Evolutionary conservation across 2,797 vertebrate genomes (phyloP).

Genomic region (Lacerta viridis): DNA sequence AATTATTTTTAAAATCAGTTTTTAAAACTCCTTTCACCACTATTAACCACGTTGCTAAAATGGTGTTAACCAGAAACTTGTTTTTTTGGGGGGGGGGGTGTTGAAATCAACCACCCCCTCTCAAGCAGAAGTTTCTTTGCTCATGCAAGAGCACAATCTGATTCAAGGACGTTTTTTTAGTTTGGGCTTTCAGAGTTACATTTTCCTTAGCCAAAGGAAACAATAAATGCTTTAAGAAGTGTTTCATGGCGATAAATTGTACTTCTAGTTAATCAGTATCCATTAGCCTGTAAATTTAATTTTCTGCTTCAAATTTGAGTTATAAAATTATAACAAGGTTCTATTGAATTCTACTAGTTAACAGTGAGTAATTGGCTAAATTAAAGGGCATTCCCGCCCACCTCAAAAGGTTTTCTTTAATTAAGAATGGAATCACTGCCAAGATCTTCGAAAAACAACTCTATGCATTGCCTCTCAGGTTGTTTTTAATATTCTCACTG

Average conservation of each 20-base stretch:
- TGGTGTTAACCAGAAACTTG: neutral
- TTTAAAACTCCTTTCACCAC: too few relatives aligned
- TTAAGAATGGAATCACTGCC: neutral
- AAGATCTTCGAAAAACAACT: conserved; percentile 6
- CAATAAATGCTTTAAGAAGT: conserved; percentile 1
- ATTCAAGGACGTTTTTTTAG: conserved; percentile 17
- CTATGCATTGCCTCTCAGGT: conserved; percentile 30
- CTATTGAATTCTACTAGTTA: conserved; percentile 43
- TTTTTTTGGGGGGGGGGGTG: too few relatives aligned
- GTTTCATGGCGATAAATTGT: conserved; percentile 36
- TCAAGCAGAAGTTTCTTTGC: neutral
- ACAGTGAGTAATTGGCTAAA: conserved; percentile 21
- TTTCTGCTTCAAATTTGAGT: conserved; percentile 47
- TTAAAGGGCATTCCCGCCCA: accelerated
- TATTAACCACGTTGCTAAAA: too few relatives aligned
- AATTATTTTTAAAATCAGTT: too few relatives aligned
- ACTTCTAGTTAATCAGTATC: conserved; percentile 29
- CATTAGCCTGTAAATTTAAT: conserved; percentile 42
- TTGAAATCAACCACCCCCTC: too few relatives aligned
- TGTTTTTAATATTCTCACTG: conserved; percentile 38
- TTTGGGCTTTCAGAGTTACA: conserved; percentile 28
- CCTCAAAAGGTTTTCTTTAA: conserved; percentile 27
- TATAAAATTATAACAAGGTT: conserved; percentile 38
- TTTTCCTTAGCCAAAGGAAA: neutral
- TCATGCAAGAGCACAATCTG: neutral